Base-by-base conservation (phyloP, 2,797 vertebrate genomes). In the Pseudomugil tenellus region DNA sequence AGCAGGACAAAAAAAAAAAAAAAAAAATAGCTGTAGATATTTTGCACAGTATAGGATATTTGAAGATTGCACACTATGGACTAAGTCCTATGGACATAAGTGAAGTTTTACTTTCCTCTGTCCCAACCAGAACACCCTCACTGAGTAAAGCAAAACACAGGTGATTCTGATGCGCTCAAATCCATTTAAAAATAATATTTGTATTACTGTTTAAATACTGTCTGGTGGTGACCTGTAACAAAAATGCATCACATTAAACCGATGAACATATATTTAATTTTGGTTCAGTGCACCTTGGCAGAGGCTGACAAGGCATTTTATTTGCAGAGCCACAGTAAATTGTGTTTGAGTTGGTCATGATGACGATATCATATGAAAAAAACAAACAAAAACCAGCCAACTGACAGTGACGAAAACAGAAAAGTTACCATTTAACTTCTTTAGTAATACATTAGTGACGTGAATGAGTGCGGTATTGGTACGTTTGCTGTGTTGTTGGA, bases 401-500 rank as follows among this genome's bases (percentile, higher is more conserved):
- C 2, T 28, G 58, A 69, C 55, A 63, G 14, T 58, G 63, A 43
- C 29, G 54, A 53, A 51, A 58, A 65, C 28, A 62, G 64, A 62
- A 55, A 70, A 31, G 39, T 43, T 56, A 26, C 23, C 25, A 26
- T 28, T 29, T 51, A 2, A 11, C 26, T 26, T 7, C 25, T 53
- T 58, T 10, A 39, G 53, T 57, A 32, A 60, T 70, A 61, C 73
- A 64, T 84, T 79, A 92, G 79, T 87, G 87, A 39, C 34, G 87
- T 1, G 90, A 89, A 78, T 91, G 94, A 43, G 90, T 80, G 80
- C 80, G 88, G 72, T 93, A 93, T 3, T 89, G 79, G 62, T 92
- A 91, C 1, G 90, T 59, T 74, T 90, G 93, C 37, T 92, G 92
- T 8, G 81, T 85, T 2, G 94, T 81, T 46, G 96, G 94, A 81